Percentiles rank a stretch among this genome's conserved stretches.
Conservation (phyloP, 2,888 invertebrate genomes). For the Priapulus caudatus region DNA sequence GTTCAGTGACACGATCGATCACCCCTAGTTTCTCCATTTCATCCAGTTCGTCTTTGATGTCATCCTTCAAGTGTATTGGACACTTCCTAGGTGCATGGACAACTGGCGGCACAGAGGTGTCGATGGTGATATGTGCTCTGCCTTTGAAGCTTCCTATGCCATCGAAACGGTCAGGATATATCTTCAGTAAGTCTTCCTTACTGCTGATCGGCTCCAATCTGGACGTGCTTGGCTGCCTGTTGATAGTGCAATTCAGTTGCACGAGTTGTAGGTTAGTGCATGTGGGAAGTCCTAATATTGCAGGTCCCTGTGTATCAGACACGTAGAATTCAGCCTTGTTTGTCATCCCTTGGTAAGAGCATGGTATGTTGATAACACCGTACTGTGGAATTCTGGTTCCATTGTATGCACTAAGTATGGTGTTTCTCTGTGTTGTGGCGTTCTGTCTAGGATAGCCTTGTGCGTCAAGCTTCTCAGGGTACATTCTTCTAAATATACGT, state of each 20-base stretch:
- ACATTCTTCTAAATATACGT: not conserved
- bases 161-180: not conserved
- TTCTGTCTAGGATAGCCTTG: not conserved
- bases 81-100: conserved; percentile 28
- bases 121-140: not conserved
- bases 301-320: not conserved
- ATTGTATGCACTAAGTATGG: not conserved
- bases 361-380: not conserved
- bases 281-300: not conserved
- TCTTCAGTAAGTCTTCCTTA: conserved; percentile 1
- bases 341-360: not conserved
- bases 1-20: conserved; percentile 26
- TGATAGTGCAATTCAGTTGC: not conserved
- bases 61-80: conserved; percentile 27
- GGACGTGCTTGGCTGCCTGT: not conserved
- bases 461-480: conserved; percentile 1
- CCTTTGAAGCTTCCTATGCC: not conserved
- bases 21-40: conserved; percentile 25
- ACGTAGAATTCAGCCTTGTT: not conserved
- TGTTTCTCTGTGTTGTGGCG: not conserved
- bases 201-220: too few species aligned
- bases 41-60: conserved; percentile 29
- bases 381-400: not conserved
- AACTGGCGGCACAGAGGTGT: too few species aligned
- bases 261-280: not conserved